phyloP scores from a whole-genome alignment of 2,888 invertebrate species.

The Prenolepis imparis region DNA sequence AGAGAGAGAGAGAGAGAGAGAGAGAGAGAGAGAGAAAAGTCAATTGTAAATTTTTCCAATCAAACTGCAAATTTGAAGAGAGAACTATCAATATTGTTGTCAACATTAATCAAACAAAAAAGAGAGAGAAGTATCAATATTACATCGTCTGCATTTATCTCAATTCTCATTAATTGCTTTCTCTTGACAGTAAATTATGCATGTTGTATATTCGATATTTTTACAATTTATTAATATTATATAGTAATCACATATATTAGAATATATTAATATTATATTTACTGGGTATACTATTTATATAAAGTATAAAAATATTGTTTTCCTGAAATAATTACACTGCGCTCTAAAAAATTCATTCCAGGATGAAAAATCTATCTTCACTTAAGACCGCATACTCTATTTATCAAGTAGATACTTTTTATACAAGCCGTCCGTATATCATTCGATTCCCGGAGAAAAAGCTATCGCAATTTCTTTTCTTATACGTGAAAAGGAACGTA shows the following conservation, averaged over 20 bases:
- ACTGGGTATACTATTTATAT: not conserved
- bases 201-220: not conserved
- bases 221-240: not conserved
- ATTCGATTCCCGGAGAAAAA: not conserved
- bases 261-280: not conserved
- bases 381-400: not conserved
- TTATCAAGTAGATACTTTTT: conserved; percentile 17
- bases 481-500: not conserved
- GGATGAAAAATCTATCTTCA: not conserved
- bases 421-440: too few relatives aligned
- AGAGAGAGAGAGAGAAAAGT: not conserved
- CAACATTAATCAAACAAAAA: not conserved
- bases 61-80: not conserved
- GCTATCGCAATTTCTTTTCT: not conserved
- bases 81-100: not conserved
- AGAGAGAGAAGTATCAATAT: too few relatives aligned
- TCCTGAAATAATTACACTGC: not conserved
- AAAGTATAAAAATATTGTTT: not conserved
- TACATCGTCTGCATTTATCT: not conserved
- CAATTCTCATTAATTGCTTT: too few relatives aligned
- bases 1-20: not conserved
- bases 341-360: not conserved
- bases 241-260: not conserved
- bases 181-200: too few relatives aligned
- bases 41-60: conserved; percentile 11